phyloP scores from a whole-genome alignment of 2,113 vertebrate species.

The Platichthys stellatus region DNA sequence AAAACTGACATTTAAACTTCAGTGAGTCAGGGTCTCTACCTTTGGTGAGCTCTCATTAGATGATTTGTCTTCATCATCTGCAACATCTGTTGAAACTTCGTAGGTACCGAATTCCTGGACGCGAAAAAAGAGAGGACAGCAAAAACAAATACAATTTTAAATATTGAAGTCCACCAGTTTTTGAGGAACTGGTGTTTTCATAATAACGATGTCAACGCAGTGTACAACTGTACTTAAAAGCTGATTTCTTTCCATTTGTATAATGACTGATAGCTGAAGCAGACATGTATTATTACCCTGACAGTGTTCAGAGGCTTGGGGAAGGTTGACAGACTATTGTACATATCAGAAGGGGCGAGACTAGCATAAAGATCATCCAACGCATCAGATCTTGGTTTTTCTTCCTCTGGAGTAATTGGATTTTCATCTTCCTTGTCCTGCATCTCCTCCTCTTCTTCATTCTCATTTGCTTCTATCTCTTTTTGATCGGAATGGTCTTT shows the following conservation, averaged over 20 bases:
- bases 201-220: background rate
- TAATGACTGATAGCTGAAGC: too few species aligned
- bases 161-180: background rate
- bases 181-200: too few species aligned
- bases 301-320: constrained; percentile 60
- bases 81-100: constrained; percentile 46
- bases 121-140: constrained; percentile 1
- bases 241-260: background rate
- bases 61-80: constrained; percentile 56
- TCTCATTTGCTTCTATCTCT: constrained; percentile 49
- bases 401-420: constrained; percentile 60
- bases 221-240: background rate
- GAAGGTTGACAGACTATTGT: constrained; percentile 51
- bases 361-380: constrained; percentile 75
- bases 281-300: constrained; percentile 46
- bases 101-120: constrained; percentile 69
- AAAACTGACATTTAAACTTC: fast-evolving
- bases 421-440: constrained; percentile 46
- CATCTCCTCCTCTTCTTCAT: constrained; percentile 53
- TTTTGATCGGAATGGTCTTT: constrained; percentile 57
- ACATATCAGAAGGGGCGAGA: constrained; percentile 64
- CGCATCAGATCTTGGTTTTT: constrained; percentile 58
- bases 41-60: constrained; percentile 61
- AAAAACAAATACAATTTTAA: background rate
- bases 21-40: constrained; percentile 43